Evolutionary conservation across 1,140 invertebrate genomes (phyloP).

Genomic region (Myzus persicae): DNA sequence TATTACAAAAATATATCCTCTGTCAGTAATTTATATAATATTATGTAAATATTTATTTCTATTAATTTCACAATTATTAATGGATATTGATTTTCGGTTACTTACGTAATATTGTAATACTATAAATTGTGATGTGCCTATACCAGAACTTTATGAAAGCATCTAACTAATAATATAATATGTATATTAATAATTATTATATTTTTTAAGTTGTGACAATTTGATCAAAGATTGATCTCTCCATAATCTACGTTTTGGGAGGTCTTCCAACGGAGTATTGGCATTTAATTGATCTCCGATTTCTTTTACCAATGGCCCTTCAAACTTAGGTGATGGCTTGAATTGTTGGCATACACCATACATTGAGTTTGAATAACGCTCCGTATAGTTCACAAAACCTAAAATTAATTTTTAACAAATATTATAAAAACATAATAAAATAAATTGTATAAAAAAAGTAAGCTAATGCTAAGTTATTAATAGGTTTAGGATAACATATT

Average conservation of each 20-base stretch:
- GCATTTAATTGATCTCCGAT: slow-evolving; percentile 72
- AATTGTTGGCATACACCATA: slow-evolving; percentile 79
- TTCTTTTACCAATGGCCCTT: slow-evolving; percentile 66
- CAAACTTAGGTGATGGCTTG: slow-evolving; percentile 77
- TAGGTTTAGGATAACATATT: neutral
- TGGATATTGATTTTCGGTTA: neutral
- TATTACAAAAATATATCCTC: neutral
- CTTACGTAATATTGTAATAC: neutral
- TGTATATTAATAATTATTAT: slow-evolving; percentile 64
- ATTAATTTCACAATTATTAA: neutral
- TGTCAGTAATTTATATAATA: neutral
- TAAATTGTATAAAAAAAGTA: neutral
- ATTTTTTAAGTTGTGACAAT: slow-evolving; percentile 81
- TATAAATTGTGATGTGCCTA: neutral
- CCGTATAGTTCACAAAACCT: slow-evolving; percentile 76
- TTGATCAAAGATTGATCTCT: slow-evolving; percentile 83
- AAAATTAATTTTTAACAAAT: slow-evolving; percentile 56
- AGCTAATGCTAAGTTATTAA: neutral
- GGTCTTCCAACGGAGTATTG: slow-evolving; percentile 77
- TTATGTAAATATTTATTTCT: too few relatives aligned
- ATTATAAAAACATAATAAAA: neutral
- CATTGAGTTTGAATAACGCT: slow-evolving; percentile 82
- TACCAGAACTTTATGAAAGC: neutral
- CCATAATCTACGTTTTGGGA: slow-evolving; percentile 80
- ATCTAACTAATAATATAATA: neutral